Evolutionary conservation across 1,140 invertebrate genomes (phyloP).

Genomic region (Cecropterus lyciades): DNA sequence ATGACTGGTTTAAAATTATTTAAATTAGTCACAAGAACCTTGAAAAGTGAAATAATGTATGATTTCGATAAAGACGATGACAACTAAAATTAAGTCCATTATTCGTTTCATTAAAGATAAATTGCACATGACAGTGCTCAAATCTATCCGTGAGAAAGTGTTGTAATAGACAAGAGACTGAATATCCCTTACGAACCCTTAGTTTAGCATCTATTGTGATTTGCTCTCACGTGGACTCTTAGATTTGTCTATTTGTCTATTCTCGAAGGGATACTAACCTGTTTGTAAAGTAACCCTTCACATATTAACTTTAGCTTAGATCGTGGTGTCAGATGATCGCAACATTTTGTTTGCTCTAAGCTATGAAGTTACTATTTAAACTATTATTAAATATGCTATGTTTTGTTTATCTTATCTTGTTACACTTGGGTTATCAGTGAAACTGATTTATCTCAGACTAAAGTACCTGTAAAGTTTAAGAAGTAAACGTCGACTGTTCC

Average conservation of each 20-base stretch:
- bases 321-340: slow-evolving; percentile 41
- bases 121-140: slow-evolving; percentile 44
- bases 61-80: no score
- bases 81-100: no score
- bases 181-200: slow-evolving; percentile 48
- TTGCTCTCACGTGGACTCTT: slow-evolving; percentile 42
- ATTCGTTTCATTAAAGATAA: slow-evolving; percentile 33
- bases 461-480: no score
- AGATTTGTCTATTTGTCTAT: slow-evolving; percentile 58
- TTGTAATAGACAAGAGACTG: slow-evolving; percentile 51
- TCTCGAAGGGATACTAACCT: slow-evolving; percentile 58
- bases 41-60: no score
- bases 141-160: slow-evolving; percentile 62
- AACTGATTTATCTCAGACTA: background rate
- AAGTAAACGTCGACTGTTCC: no score
- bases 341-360: slow-evolving; percentile 41
- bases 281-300: slow-evolving; percentile 50
- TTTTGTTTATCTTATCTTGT: slow-evolving; percentile 24
- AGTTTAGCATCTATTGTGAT: slow-evolving; percentile 44
- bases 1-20: no score
- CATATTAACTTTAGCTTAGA: slow-evolving; percentile 40
- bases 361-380: slow-evolving; percentile 12
- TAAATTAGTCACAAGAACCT: no score
- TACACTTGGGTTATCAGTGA: background rate
- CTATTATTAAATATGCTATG: background rate